Conservation (phyloP, 2,113 vertebrate genomes). For the Cebus imitator region DNA sequence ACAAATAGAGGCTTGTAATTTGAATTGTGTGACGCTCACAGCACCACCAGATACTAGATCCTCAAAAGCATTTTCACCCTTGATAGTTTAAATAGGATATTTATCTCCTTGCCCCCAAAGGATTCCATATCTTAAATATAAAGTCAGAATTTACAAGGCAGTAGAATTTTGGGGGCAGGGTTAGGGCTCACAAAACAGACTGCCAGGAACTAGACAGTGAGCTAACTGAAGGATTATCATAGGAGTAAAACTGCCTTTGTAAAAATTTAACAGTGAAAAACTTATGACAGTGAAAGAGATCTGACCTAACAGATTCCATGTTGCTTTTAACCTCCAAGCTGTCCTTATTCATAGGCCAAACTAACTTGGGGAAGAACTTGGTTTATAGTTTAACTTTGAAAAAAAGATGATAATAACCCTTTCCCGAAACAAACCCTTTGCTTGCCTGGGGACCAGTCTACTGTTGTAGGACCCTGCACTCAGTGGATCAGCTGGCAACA, state of each 20-base stretch:
- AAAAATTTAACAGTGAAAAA: no score
- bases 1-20: background rate
- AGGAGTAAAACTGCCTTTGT: background rate
- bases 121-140: background rate
- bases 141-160: conserved; percentile 10
- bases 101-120: background rate
- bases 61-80: background rate
- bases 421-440: no score
- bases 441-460: no score
- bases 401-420: no score
- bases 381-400: no score
- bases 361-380: no score
- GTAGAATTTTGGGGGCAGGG: background rate
- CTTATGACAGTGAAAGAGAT: no score
- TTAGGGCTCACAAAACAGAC: background rate
- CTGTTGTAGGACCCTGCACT: no score
- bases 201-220: background rate
- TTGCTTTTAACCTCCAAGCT: no score
- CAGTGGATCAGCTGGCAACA: no score
- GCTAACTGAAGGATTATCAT: background rate
- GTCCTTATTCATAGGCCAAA: no score
- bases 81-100: background rate
- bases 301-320: no score
- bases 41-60: background rate
- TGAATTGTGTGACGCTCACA: background rate